Conservation (phyloP, 1,140 invertebrate species). For the Trinorchestia longiramus region DNA sequence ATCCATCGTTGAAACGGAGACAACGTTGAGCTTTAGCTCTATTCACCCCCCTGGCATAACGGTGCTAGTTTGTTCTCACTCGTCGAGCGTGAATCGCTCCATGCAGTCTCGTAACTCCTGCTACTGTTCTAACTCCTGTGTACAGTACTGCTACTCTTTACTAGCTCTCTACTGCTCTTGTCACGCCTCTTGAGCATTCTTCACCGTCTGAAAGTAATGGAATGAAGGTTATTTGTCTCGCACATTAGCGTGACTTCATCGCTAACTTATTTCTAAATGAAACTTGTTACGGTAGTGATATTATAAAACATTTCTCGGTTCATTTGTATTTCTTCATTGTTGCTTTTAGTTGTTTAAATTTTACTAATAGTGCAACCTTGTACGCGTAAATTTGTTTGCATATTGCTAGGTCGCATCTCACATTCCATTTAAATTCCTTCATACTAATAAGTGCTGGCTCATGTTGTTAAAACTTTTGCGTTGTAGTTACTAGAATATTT, state of each 20-base stretch:
- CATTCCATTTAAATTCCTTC: neutral
- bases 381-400: neutral
- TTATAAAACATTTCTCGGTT: neutral
- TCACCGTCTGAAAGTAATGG: neutral
- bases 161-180: neutral
- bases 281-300: neutral
- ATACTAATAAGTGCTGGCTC: neutral
- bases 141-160: neutral
- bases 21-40: neutral
- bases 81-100: neutral
- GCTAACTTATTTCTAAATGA: neutral
- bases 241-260: neutral
- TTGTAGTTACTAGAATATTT: neutral
- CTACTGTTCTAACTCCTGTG: neutral
- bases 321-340: neutral
- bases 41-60: neutral
- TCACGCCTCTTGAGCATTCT: neutral
- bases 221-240: neutral
- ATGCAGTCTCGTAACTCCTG: neutral
- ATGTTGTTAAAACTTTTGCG: neutral
- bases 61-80: neutral
- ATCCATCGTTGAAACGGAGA: neutral
- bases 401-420: neutral
- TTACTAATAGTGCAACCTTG: neutral
- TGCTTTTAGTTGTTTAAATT: neutral